Evolutionary conservation across 2,888 invertebrate genomes (phyloP), one percentile per base, ranked within the genome.

Genomic region (Andrena bucephala): DNA sequence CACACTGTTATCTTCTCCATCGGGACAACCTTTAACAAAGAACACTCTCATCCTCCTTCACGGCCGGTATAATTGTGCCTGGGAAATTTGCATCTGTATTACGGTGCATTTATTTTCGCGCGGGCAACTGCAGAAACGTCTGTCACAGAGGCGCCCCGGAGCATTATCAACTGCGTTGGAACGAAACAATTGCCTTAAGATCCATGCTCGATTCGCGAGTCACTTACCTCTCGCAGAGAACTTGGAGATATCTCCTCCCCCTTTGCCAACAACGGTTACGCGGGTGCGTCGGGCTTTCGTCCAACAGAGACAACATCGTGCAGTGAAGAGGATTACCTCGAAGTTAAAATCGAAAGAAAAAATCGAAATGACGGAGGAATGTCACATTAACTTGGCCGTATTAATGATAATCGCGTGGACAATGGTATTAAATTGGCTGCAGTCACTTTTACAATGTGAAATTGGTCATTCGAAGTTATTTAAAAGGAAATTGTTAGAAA

Each of bases 351-450:
- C 0, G 13, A 42, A 24, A 60, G 10, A 50, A 8, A 36, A 36
- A 7, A 33, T 2, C 6, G 7, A 13, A 8, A 10, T 8, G 10
- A 31, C 10, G 27, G 33, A 24, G 67, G 13, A 66, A 65, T 31
- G 66, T 79, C 60, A 10, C 33, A 24, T 16, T 72, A 65, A 83
- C 73, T 68, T 81, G 78, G 59, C 73, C 65, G 50, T 69, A 68
- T 78, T 78, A 75, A 78, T 20, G 50, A 24, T 59, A 63, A 73
- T 78, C 68, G 65, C 78, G 59, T 69, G 78, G 65, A 69, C 31
- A 31, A 78, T 68, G 57, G 42, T 42, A 68, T 77, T 69, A 72
- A 4, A 16, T 20, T 59, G 13, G 50, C 63, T 29, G 31, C 33
- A 42, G 13, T 73, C 73, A 67, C 29, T 66, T 52, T 66, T 20